Conservation (phyloP, 1,140 invertebrate genomes). For the Elymnias hypermnestra region DNA sequence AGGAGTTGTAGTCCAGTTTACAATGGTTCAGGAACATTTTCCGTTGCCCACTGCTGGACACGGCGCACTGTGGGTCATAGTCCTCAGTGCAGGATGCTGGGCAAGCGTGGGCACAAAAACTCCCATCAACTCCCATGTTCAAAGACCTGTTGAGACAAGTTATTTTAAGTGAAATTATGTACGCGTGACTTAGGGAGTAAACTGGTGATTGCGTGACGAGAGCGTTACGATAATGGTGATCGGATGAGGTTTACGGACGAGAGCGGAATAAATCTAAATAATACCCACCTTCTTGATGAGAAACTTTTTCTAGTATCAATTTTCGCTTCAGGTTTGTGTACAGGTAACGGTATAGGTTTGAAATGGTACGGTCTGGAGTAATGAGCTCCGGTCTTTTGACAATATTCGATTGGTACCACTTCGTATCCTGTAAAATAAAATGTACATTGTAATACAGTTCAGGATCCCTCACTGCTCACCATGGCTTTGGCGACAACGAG, state of each 20-base stretch:
- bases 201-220: too few species aligned
- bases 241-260: too few species aligned
- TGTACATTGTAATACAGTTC: too few species aligned
- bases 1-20: slow-evolving; percentile 45
- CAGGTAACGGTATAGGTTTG: slow-evolving; percentile 5
- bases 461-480: too few species aligned
- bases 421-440: slow-evolving; percentile 40
- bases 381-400: slow-evolving; percentile 26
- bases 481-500: too few species aligned
- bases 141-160: too few species aligned
- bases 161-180: too few species aligned
- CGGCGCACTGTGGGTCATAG: slow-evolving; percentile 46
- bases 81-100: slow-evolving; percentile 40
- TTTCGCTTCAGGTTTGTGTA: not conserved
- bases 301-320: slow-evolving; percentile 29
- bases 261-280: too few species aligned
- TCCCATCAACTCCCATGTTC: slow-evolving; percentile 30
- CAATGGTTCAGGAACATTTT: slow-evolving; percentile 56
- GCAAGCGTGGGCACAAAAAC: slow-evolving; percentile 39
- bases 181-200: too few species aligned
- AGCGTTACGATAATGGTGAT: too few species aligned
- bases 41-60: slow-evolving; percentile 26
- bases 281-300: slow-evolving; percentile 38
- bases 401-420: slow-evolving; percentile 23
- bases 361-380: slow-evolving; percentile 15